These are phyloP conservation scores for Pammene aurita DNA, from an alignment of 2,888 invertebrate genomes.

Conservation along the genomic window DNA sequence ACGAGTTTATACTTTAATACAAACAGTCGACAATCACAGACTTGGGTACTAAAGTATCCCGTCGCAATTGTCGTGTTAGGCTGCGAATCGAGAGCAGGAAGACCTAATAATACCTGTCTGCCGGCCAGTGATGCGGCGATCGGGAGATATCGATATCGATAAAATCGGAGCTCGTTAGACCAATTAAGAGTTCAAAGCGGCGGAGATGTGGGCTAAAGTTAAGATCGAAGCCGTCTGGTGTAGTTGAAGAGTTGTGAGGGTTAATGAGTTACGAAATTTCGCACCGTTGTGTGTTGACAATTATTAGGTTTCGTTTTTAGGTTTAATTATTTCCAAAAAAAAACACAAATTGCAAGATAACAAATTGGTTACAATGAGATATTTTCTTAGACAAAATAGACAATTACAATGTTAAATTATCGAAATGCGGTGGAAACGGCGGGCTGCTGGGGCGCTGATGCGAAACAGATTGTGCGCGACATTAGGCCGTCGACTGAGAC, in stretches of 20 bases:
- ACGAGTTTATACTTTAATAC: not conserved
- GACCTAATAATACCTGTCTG: slow-evolving; percentile 80
- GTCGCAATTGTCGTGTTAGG: slow-evolving; percentile 65
- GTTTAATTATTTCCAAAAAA: too few species aligned
- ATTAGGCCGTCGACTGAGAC: too few species aligned
- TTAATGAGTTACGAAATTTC: slow-evolving; percentile 1
- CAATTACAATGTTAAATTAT: too few species aligned
- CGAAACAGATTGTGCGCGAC: too few species aligned
- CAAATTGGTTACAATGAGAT: too few species aligned
- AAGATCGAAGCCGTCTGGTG: slow-evolving; percentile 36
- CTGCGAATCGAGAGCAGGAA: slow-evolving; percentile 74
- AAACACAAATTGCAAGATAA: too few species aligned
- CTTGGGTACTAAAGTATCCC: slow-evolving; percentile 27
- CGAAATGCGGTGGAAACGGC: too few species aligned
- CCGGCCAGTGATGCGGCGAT: slow-evolving; percentile 65
- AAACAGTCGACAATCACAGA: slow-evolving; percentile 29
- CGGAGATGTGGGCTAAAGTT: slow-evolving; percentile 33
- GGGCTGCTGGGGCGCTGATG: too few species aligned
- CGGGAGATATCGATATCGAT: slow-evolving; percentile 51
- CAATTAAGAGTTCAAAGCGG: slow-evolving; percentile 46
- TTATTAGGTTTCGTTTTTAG: too few species aligned
- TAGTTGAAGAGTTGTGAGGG: slow-evolving; percentile 17
- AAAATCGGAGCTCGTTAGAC: slow-evolving; percentile 53
- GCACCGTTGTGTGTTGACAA: too few species aligned
- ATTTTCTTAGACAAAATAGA: too few species aligned